These are phyloP conservation scores for Cheilosia variabilis DNA, from an alignment of 2,888 invertebrate genomes.

Conservation along the genomic window DNA sequence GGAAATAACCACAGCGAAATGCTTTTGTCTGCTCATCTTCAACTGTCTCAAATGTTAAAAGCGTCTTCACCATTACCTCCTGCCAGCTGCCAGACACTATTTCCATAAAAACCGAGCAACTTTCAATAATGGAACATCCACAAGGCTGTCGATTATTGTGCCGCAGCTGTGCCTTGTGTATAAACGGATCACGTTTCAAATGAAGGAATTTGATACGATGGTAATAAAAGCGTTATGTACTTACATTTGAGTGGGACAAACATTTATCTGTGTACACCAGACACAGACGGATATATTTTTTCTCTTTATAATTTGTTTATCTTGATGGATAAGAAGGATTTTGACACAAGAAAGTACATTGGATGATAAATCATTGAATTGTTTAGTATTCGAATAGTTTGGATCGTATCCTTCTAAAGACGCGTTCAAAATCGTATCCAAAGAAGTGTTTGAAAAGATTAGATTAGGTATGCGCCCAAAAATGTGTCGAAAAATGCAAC, in stretches of 20 bases:
- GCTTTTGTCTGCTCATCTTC: no score
- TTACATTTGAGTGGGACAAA: neutral
- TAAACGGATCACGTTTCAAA: constrained; percentile 9
- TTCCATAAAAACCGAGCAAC: neutral
- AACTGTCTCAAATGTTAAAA: neutral
- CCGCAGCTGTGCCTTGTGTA: constrained; percentile 1
- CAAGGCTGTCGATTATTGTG: neutral
- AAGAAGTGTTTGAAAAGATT: no score
- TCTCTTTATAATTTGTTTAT: neutral
- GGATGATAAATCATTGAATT: no score
- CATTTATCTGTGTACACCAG: neutral
- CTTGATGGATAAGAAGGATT: no score
- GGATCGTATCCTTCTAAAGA: no score
- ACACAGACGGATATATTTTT: neutral
- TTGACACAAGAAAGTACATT: no score
- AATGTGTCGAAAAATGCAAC: no score
- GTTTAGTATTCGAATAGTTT: no score
- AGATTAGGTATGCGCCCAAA: no score
- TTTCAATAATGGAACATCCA: neutral
- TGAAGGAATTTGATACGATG: neutral
- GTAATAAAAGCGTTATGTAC: constrained; percentile 5
- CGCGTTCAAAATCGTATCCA: no score
- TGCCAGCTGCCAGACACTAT: neutral
- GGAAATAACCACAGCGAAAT: no score
- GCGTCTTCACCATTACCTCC: neutral